These are phyloP conservation scores for Cyprinus carpio DNA, from an alignment of 2,113 vertebrate species.

Conservation along the genomic window DNA sequence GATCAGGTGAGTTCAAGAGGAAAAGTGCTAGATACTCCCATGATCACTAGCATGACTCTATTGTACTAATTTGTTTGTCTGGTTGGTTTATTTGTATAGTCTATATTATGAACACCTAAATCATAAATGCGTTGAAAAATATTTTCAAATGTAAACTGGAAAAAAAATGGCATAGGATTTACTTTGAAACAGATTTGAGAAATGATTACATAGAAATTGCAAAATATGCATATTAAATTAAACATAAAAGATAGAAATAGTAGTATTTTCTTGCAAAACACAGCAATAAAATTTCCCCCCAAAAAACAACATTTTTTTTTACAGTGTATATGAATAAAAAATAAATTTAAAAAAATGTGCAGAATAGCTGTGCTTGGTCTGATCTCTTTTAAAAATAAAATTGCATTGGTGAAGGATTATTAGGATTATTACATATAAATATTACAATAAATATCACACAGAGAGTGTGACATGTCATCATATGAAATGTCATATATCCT, in stretches of 20 bases:
- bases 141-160: no score
- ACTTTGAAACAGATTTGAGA: no score
- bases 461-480: background rate
- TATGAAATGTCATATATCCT: no score
- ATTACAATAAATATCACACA: no score
- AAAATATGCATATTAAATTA: no score
- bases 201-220: no score
- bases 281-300: no score
- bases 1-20: slow-evolving; percentile 3
- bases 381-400: background rate
- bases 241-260: no score
- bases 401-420: background rate
- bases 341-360: background rate
- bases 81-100: background rate
- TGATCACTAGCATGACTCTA: background rate
- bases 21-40: background rate
- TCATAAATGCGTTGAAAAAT: background rate
- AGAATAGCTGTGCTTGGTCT: background rate
- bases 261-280: no score
- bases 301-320: no score
- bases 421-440: background rate
- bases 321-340: background rate
- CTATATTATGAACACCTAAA: background rate
- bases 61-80: background rate
- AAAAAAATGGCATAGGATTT: no score